A percentile compares a stretch with the other conserved stretches of the same genome.
These are phyloP conservation scores for Salticus scenicus DNA, from an alignment of 2,888 invertebrate species.

Conservation along the genomic window DNA sequence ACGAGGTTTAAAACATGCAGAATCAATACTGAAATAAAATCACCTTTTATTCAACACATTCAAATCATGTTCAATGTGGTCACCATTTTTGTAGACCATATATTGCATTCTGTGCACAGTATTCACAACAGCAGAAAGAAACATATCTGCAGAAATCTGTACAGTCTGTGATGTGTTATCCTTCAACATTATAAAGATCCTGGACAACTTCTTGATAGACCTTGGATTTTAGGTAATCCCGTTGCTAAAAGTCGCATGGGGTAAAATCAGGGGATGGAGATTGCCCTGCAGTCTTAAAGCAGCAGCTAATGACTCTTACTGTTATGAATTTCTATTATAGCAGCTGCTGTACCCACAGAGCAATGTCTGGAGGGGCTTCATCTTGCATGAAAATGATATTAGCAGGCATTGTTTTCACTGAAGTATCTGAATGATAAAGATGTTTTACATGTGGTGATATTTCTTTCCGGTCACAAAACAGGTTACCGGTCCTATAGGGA, in stretches of 20 bases:
- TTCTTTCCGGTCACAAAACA: conserved; percentile 26
- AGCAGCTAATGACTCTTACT: conserved; percentile 15
- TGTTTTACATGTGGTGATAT: conserved; percentile 1
- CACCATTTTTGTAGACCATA: too few species aligned
- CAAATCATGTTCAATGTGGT: too few species aligned
- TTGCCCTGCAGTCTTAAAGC: conserved; percentile 27
- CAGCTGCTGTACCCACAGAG: conserved; percentile 19
- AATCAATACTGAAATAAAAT: too few species aligned
- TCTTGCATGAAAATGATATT: conserved; percentile 22
- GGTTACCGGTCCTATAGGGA: conserved; percentile 7
- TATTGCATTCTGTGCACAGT: too few species aligned
- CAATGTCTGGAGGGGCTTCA: conserved; percentile 38
- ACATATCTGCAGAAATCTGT: too few species aligned
- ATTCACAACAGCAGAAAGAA: too few species aligned
- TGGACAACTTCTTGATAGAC: background rate
- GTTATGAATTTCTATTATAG: conserved; percentile 18
- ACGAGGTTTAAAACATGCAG: too few species aligned
- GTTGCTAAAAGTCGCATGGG: background rate
- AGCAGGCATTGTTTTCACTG: conserved; percentile 1
- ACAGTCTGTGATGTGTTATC: too few species aligned
- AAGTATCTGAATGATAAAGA: background rate
- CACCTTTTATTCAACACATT: too few species aligned
- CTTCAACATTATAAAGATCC: too few species aligned
- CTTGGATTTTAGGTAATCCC: conserved; percentile 17
- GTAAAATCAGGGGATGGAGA: conserved; percentile 28